Conservation (phyloP, 2,888 invertebrate genomes). For the Cheilosia urbana region DNA sequence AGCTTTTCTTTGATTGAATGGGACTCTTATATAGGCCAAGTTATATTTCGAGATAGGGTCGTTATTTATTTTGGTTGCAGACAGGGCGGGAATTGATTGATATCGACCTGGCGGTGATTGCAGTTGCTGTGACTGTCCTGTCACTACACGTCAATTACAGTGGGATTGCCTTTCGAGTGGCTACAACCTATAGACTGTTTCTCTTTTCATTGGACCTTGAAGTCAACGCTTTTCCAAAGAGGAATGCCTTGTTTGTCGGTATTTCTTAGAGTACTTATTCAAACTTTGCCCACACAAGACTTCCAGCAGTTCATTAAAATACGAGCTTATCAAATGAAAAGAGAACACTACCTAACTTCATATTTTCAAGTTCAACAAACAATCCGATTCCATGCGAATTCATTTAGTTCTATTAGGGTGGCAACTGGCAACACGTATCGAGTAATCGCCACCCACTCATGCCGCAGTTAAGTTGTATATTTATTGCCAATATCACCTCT, state of each 20-base stretch:
- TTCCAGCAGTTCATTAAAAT: slow-evolving; percentile 1
- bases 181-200: too few species aligned
- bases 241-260: too few species aligned
- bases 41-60: not conserved
- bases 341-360: too few species aligned
- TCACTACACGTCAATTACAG: too few species aligned
- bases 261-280: not conserved
- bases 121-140: too few species aligned
- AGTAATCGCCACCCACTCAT: not conserved
- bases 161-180: too few species aligned
- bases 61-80: too few species aligned
- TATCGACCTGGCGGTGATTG: too few species aligned
- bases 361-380: slow-evolving; percentile 13
- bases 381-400: not conserved
- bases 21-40: not conserved
- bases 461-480: not conserved
- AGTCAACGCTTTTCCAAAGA: too few species aligned
- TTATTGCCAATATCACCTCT: not conserved
- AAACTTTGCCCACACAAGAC: not conserved
- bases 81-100: too few species aligned
- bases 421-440: not conserved
- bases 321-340: not conserved
- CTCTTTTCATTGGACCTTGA: too few species aligned
- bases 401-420: not conserved
- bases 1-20: not conserved